These are phyloP conservation scores for Agelastica alni DNA, from an alignment of 2,888 invertebrate genomes.

Conservation along the genomic window DNA sequence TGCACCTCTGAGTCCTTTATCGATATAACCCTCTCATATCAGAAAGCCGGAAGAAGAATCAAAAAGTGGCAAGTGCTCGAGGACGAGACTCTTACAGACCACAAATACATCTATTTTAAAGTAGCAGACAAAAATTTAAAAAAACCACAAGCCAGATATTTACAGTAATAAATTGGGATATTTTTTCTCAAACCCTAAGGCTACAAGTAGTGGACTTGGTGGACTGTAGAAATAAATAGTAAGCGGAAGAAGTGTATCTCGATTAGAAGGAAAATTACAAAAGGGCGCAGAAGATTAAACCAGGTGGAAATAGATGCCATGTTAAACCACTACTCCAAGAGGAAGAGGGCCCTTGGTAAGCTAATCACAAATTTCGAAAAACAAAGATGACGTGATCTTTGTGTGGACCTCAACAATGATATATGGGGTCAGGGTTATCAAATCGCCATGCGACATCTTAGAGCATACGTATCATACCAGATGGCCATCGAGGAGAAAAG, in stretches of 20 bases:
- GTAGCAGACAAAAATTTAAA: background rate
- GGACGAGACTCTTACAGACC: no score
- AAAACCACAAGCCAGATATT: background rate
- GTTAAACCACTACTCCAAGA: background rate
- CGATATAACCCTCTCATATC: no score
- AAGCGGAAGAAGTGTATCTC: background rate
- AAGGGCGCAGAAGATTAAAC: background rate
- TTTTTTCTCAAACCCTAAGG: background rate
- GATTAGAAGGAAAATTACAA: background rate
- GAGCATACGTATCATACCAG: no score
- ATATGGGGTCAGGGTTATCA: background rate
- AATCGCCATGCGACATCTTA: background rate
- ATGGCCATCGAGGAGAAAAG: background rate
- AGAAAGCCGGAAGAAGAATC: no score
- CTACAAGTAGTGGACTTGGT: background rate
- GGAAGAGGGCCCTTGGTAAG: background rate
- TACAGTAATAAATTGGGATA: background rate
- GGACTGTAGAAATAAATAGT: background rate
- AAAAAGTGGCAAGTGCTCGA: no score
- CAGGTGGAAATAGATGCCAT: background rate
- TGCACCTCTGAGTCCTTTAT: conserved; percentile 1
- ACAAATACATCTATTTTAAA: background rate
- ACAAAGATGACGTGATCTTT: background rate
- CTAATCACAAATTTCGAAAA: background rate
- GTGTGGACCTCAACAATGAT: background rate